Percentiles rank a stretch among this genome's conserved stretches.
Evolutionary conservation across 2,113 vertebrate species (phyloP).

Genomic region (Equus przewalskii): DNA sequence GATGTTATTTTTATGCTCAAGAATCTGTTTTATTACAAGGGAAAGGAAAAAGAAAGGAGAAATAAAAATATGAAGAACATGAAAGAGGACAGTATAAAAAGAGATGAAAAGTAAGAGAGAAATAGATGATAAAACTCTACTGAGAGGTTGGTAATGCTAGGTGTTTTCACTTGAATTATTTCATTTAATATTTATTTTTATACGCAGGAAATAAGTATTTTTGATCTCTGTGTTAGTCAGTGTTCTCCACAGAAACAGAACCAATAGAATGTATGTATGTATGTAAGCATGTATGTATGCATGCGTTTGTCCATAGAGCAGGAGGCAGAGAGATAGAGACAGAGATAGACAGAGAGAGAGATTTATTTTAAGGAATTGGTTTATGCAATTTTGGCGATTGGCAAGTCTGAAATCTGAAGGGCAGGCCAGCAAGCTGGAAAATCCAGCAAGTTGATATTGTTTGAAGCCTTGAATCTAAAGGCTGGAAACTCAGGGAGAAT

Average conservation of each 20-base stretch:
- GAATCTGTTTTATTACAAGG: constrained; percentile 75
- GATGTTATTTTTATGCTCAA: constrained; percentile 72
- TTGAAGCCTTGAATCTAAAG: not conserved
- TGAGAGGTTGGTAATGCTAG: not conserved
- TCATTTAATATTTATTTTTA: constrained; percentile 18
- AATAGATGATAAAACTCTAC: not conserved
- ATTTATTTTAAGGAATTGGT: constrained; percentile 2
- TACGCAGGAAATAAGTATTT: not conserved
- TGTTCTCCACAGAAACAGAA: not conserved
- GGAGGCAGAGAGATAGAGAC: not conserved
- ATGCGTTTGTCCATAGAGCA: not conserved
- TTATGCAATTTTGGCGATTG: not conserved
- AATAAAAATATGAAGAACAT: not conserved
- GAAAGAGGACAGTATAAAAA: not conserved
- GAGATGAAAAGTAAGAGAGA: not conserved
- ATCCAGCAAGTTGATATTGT: not conserved
- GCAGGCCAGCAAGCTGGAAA: not conserved
- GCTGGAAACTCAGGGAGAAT: not conserved
- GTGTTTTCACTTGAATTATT: not conserved
- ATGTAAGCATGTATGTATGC: not conserved
- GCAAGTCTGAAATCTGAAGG: constrained; percentile 25
- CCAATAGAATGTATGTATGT: not conserved
- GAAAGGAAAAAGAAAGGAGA: constrained; percentile 23
- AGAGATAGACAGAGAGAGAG: not conserved
- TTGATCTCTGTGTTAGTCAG: not conserved